Evolutionary conservation across 2,797 vertebrate genomes (phyloP), one percentile per base, ranked within the genome.

Genomic region (Phrynocephalus forsythii): DNA sequence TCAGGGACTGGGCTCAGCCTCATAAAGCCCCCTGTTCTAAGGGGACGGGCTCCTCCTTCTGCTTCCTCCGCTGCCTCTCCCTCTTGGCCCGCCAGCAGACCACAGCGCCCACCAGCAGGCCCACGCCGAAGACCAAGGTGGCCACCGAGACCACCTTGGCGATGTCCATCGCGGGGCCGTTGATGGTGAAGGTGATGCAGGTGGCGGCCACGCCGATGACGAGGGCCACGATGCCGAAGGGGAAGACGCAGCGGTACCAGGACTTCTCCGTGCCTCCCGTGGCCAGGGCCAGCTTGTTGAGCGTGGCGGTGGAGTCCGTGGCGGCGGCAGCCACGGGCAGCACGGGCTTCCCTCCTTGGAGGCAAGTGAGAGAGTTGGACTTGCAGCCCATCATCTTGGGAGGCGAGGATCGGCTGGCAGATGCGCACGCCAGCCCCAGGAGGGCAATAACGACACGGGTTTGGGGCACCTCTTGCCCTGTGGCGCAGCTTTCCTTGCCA

Each of bases 201-300:
- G 98, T 98, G 67, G 98, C 98, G 0, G 98, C 98, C 0, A 97
- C 92, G 15, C 98, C 98, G 4, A 99, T 98, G 91, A 99, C 98
- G 95, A 98, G 91, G 1, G 98, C 98, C 93, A 99, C 98, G 88
- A 98, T 98, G 90, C 98, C 98, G 1, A 97, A 96, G 30, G 94
- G 95, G 92, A 97, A 94, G 92, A 96, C 83, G 87, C 95, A 96
- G 88, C 90, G 91, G 82, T 94, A 93, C 95, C 95, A 95, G 79
- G 95, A 95, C 68, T 95, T 95, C 93, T 94, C 94, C 0, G 94
- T 96, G 84, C 93, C 95, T 0, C 94, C 94, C 0, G 98, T 99
- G 93, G 98, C 98, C 95, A 98, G 97, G 1, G 98, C 98, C 91
- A 99, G 97, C 89, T 98, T 98, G 91, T 99, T 97, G 84, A 99